Base-by-base conservation (phyloP, 1,140 invertebrate genomes). In the fruit fly (Drosophila melanogaster) region DNA sequence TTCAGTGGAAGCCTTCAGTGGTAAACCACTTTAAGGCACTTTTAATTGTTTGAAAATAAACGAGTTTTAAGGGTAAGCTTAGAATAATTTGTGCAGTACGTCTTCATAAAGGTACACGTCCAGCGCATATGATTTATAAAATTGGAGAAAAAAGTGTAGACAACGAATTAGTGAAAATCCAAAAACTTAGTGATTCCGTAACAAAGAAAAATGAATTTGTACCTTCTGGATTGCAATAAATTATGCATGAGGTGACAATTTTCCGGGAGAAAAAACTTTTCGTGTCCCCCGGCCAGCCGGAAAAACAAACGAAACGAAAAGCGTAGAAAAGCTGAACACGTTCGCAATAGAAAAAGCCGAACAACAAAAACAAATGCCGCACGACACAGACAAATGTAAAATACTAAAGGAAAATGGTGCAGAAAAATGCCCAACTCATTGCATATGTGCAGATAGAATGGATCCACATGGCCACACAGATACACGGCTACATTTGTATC, bases 201-300 rank as follows among this genome's bases (percentile, higher is more conserved):
- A 50, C 53, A 60, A 19, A 73, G 69, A 71, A 89, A 89, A 70
- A 73, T 67, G 72, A 89, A 84, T 80, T 89, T 89, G 65, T 89
- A 89, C 80, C 77, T 77, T 56, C 43, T 50, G 67, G 73, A 89
- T 80, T 89, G 84, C 77, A 80, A 89, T 89, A 89, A 89, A 89
- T 89, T 89, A 89, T 89, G 84, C 85, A 89, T 89, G 84, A 89
- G 85, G 73, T 64, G 77, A 89, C 77, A 87, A 89, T 89, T 89
- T 89, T 84, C 65, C 65, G 19, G 60, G 26, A 65, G 59, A 41
- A 67, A 64, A 66, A 64, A 51, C 26, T 78, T 75, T 58, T 41
- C 50, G 44, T 44, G 40, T 35, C 65, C 67, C 35, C 35, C 35
- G 70, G 75, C 43, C 69, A 53, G 67, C 56, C 56, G 67, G 46